Evolutionary conservation across 2,888 invertebrate species (phyloP).

Genomic region (Troides oblongomaculatus): DNA sequence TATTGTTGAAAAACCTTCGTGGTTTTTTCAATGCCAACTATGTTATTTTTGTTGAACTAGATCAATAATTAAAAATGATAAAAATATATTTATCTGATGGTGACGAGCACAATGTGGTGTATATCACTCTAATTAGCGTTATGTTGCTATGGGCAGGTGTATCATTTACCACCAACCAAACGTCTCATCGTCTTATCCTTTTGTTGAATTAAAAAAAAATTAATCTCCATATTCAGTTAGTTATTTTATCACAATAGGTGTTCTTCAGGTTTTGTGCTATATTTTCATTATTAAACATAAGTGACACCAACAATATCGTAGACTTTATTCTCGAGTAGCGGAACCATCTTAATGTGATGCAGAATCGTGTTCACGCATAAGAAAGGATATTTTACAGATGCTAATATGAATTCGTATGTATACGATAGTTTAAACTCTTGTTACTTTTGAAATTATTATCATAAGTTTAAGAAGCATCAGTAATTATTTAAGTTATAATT

Average conservation of each 20-base stretch:
- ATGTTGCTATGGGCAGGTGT: too few species aligned
- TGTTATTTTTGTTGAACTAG: too few species aligned
- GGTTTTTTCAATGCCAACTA: too few species aligned
- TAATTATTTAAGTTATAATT: background rate
- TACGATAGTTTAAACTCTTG: background rate
- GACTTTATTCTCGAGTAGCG: constrained; percentile 1
- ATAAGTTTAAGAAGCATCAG: background rate
- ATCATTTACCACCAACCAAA: too few species aligned
- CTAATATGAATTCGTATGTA: constrained; percentile 1
- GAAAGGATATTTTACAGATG: constrained; percentile 10
- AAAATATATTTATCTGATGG: too few species aligned
- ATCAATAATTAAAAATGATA: too few species aligned
- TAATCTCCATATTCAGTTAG: background rate
- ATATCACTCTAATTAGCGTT: too few species aligned
- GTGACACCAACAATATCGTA: background rate
- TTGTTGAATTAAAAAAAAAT: background rate
- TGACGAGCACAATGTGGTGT: too few species aligned
- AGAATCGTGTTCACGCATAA: constrained; percentile 18
- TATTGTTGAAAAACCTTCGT: too few species aligned
- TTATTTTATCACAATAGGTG: background rate
- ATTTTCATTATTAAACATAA: background rate
- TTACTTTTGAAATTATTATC: background rate
- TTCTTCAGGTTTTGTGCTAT: background rate
- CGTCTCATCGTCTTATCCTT: too few species aligned
- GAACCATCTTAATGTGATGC: constrained; percentile 14